Conservation (phyloP, 1,140 invertebrate genomes). For the Diploscapter pachys region DNA sequence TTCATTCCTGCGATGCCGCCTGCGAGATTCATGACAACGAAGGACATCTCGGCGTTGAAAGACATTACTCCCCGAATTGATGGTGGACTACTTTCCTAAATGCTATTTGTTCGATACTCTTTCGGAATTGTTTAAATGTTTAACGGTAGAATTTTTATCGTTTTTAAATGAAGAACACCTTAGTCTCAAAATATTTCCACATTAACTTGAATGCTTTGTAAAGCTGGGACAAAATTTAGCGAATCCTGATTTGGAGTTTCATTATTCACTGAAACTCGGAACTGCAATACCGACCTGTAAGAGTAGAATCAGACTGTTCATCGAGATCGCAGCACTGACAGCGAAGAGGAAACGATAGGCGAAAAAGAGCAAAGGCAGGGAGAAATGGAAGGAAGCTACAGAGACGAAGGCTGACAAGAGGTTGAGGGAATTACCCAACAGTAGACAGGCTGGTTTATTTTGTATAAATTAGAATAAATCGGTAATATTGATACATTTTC, state of each 20-base stretch:
- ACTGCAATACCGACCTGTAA: conserved; percentile 32
- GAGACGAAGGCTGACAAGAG: conserved; percentile 37
- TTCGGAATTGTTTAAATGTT: background rate
- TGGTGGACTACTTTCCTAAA: conserved; percentile 43
- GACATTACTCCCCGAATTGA: conserved; percentile 40
- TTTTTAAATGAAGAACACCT: background rate
- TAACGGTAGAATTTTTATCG: conserved; percentile 11
- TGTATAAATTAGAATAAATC: too few species aligned
- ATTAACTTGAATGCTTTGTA: background rate
- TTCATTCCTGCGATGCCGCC: conserved; percentile 44
- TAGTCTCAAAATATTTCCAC: background rate
- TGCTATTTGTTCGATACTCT: background rate
- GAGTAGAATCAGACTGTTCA: conserved; percentile 43
- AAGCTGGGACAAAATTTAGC: background rate
- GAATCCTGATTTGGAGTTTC: background rate
- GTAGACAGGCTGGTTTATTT: conserved; percentile 27
- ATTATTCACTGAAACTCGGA: background rate
- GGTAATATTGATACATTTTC: too few species aligned
- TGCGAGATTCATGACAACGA: conserved; percentile 43
- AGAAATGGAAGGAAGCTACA: conserved; percentile 31
- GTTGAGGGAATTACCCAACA: conserved; percentile 37
- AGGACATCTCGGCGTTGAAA: conserved; percentile 48
- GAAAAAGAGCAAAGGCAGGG: conserved; percentile 30
- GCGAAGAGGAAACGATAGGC: conserved; percentile 35
- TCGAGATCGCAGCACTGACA: conserved; percentile 37